Evolutionary conservation across 2,888 invertebrate species (phyloP), one percentile per base, ranked within the genome.

Genomic region (Chelonus formosanus): DNA sequence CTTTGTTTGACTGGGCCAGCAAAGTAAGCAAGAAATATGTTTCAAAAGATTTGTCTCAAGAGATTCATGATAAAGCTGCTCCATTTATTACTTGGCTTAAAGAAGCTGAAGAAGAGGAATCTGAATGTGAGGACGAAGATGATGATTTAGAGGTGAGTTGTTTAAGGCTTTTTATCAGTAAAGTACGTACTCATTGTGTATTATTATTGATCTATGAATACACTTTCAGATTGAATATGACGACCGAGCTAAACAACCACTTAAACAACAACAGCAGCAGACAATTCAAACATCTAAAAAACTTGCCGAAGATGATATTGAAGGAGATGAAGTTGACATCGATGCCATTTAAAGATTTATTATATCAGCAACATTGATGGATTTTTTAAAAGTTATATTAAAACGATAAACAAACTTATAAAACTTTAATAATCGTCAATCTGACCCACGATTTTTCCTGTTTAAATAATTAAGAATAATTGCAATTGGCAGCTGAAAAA

Each of bases 1-100:
- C 94, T 55, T 88, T 99, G 74, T 86, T 98, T 70, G 97, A 98
- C 72, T 99, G 99, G 99, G 92, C 93, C 5, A 92, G 92, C 76
- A 98, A 97, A 88, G 93, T 96, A 61, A 93, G 92, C 77, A 96
- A 95, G 87, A 98, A 97, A 85, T 97, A 96, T 85, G 97, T 97
- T 56, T 88, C 91, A 66, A 93, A 93, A 83, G 98, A 98, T 84
- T 85, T 97, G 68, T 92, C 93, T 68, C 91, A 92, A 69, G 96
- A 98, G 83, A 96, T 99, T 81, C 93, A 96, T 75, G 91, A 92
- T 71, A 93, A 94, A 80, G 97, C 97, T 61, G 91, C 92, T 79
- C 96, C 96, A 66, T 97, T 99, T 86, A 90, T 99, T 70, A 95
- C 92, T 79, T 99, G 99, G 99, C 89, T 99, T 76, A 91, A 94